These are phyloP conservation scores for Aphelinus atriplicis DNA, from an alignment of 1,140 invertebrate genomes.

Conservation along the genomic window DNA sequence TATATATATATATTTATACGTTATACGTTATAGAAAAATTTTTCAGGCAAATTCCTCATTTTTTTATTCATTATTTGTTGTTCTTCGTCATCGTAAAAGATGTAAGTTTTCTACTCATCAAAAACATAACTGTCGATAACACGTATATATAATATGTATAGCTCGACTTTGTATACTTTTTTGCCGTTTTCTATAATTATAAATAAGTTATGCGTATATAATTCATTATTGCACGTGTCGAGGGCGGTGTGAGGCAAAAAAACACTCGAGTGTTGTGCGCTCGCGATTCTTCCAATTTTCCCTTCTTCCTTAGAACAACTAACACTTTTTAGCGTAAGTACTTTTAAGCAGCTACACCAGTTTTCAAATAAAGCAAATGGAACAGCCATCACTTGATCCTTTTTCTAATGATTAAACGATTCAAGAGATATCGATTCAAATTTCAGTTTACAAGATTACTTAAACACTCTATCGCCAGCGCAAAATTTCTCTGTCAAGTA, in stretches of 20 bases:
- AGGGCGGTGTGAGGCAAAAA: slow-evolving; percentile 7
- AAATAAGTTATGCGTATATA: slow-evolving; percentile 31
- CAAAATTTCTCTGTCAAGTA: neutral
- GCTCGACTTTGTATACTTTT: slow-evolving; percentile 12
- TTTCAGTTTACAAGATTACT: slow-evolving; percentile 11
- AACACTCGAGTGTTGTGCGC: slow-evolving; percentile 14
- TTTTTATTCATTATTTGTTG: slow-evolving; percentile 16
- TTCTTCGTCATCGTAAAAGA: slow-evolving; percentile 9
- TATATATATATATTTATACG: slow-evolving; percentile 15
- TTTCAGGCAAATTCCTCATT: slow-evolving; percentile 17
- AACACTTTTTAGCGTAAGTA: neutral
- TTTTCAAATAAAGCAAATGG: neutral
- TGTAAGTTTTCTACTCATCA: slow-evolving; percentile 15
- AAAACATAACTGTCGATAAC: slow-evolving; percentile 27
- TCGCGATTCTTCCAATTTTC: slow-evolving; percentile 10
- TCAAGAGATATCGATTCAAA: neutral
- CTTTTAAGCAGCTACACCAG: neutral
- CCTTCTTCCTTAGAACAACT: neutral
- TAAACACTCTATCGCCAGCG: slow-evolving; percentile 1
- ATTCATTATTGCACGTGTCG: slow-evolving; percentile 26
- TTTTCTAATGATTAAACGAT: slow-evolving; percentile 28
- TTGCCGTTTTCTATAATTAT: slow-evolving; percentile 10
- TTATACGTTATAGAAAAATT: slow-evolving; percentile 38
- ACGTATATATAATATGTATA: slow-evolving; percentile 9
- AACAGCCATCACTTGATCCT: slow-evolving; percentile 24